A percentile compares a stretch with the other conserved stretches of the same genome.
phyloP scores from a whole-genome alignment of 1,140 invertebrate species.

The Sogatella furcifera region DNA sequence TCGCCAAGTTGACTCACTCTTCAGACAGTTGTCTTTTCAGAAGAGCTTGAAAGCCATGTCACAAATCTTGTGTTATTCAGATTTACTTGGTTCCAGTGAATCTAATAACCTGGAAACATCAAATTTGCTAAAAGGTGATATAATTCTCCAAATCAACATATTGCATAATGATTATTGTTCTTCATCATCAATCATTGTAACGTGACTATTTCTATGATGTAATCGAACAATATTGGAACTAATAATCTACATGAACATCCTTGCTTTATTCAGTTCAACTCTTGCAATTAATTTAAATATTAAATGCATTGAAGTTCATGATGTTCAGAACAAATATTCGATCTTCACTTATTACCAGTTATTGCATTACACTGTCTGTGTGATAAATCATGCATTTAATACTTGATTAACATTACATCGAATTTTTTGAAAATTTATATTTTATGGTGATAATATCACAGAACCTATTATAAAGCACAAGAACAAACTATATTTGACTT shows the following conservation, averaged over 20 bases:
- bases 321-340: neutral
- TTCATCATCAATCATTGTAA: too few relatives aligned
- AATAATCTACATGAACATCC: neutral
- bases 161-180: too few relatives aligned
- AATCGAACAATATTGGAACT: too few relatives aligned
- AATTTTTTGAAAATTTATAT: slow-evolving; percentile 5
- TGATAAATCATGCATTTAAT: neutral
- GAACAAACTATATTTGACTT: too few relatives aligned
- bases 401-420: neutral
- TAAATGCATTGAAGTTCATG: slow-evolving; percentile 9
- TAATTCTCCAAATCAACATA: too few relatives aligned
- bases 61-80: too few relatives aligned
- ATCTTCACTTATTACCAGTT: neutral
- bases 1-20: neutral
- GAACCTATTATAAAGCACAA: neutral
- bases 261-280: neutral
- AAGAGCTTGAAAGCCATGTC: neutral
- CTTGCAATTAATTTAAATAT: slow-evolving; percentile 7
- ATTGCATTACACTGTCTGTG: too few relatives aligned
- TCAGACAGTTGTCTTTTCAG: neutral
- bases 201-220: too few relatives aligned
- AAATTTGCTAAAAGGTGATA: too few relatives aligned
- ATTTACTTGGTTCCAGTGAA: too few relatives aligned
- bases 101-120: too few relatives aligned
- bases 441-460: slow-evolving; percentile 12